These are phyloP conservation scores for Clarias laeviceps DNA, from an alignment of 2,797 vertebrate species.

Conservation along the genomic window DNA sequence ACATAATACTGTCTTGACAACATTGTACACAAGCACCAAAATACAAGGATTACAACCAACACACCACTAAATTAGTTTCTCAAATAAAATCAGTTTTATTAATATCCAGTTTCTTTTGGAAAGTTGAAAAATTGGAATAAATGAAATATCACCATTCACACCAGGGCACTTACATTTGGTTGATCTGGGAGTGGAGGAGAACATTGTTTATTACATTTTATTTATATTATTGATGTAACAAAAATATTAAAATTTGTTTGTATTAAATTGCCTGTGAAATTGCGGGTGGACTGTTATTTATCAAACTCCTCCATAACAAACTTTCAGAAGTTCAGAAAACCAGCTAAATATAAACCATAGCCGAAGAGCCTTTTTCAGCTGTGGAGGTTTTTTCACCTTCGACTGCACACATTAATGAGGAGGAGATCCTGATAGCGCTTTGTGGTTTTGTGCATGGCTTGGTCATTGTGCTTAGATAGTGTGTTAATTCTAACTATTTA, in stretches of 20 bases:
- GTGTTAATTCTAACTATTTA: background rate
- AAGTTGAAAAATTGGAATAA: background rate
- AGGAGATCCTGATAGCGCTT: background rate
- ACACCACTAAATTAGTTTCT: background rate
- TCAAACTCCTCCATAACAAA: background rate
- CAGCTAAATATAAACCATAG: background rate
- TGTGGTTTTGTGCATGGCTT: background rate
- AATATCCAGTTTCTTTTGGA: background rate
- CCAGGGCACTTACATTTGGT: background rate
- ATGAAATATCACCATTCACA: background rate
- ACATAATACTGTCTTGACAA: background rate
- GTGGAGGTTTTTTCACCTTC: background rate
- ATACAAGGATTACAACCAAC: background rate
- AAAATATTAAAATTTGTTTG: background rate
- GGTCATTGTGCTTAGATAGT: background rate
- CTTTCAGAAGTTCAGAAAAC: background rate
- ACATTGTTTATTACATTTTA: background rate
- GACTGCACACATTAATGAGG: background rate
- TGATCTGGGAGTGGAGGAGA: background rate
- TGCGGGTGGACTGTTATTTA: background rate
- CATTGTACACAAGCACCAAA: background rate
- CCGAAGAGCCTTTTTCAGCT: background rate
- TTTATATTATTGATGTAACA: background rate
- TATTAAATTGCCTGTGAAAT: background rate
- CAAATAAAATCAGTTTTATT: background rate